Evolutionary conservation across 1,140 invertebrate species (phyloP), one percentile per base, ranked within the genome.

Genomic region (Philaenus spumarius): DNA sequence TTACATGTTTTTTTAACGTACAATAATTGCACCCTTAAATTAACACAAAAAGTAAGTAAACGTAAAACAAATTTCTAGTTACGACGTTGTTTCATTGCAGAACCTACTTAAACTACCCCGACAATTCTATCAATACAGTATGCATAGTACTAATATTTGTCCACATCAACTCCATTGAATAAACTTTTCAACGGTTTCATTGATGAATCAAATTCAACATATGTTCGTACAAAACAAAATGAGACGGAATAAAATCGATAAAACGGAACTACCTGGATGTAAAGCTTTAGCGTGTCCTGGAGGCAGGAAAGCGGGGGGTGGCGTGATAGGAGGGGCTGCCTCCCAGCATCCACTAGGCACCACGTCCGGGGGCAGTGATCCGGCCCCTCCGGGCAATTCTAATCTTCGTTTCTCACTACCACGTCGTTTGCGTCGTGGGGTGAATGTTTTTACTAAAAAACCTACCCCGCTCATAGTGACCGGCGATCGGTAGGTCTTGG

Each of bases 401-500:
- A 24, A 45, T 30, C 52, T 39, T n/a, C 82, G 80, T 62, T 82
- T 81, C 54, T 83, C 81, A 45, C 67, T 81, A 24, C 79, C 76
- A 26, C 80, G 72, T 23, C 80, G 73, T 40, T 78, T 74, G 35
- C 82, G 72, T 9, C 79, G 77, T 26, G 84, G 81, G 5, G 81
- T 78, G 63, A 84, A 80, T 6, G 81, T 84, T 68, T 85, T 86
- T 67, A 85, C 79, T 46, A 83, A 64, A 61, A 82, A 81, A 51
- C 80, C 78, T 11, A 82, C 80, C 14, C 80, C 80, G 62, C 79
- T 83, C 80, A 82, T 82, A 37, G 12, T n/a, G n/a, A n/a, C n/a
- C n/a, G n/a, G n/a, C 26, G 17, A 45, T 15, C 5, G 7, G 19
- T n/a, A n/a, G n/a, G n/a, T n/a, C n/a, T n/a, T n/a, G n/a, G n/a